Percentiles rank a stretch among this genome's conserved stretches.
These are phyloP conservation scores for Hycleus phaleratus DNA, from an alignment of 1,140 invertebrate genomes.

Conservation along the genomic window DNA sequence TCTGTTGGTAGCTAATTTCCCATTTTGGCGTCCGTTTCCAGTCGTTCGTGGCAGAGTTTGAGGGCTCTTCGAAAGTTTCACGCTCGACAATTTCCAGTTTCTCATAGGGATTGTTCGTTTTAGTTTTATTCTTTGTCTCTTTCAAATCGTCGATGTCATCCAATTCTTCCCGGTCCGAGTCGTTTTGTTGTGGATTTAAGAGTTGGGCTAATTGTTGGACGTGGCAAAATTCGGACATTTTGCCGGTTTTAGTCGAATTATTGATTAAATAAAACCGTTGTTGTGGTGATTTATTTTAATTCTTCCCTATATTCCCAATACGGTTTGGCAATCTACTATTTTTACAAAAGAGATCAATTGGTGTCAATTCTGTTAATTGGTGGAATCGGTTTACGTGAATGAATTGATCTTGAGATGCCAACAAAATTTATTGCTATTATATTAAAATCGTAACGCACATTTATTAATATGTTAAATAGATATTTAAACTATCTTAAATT, in stretches of 20 bases:
- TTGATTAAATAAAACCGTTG: background rate
- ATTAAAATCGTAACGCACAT: too few relatives aligned
- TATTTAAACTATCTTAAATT: too few relatives aligned
- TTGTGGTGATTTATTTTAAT: background rate
- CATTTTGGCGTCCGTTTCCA: conserved; percentile 63
- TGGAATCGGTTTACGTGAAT: too few relatives aligned
- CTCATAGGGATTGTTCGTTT: conserved; percentile 11
- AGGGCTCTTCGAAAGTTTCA: too few relatives aligned
- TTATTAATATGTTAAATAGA: too few relatives aligned
- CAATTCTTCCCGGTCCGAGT: conserved; percentile 13
- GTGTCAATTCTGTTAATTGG: too few relatives aligned
- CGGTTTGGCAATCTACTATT: too few relatives aligned
- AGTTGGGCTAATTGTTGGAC: conserved; percentile 26
- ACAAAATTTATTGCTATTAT: too few relatives aligned
- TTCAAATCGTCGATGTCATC: conserved; percentile 3
- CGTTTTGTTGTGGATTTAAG: conserved; percentile 16
- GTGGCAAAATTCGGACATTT: conserved; percentile 19
- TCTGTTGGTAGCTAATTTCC: conserved; percentile 76
- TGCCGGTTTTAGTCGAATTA: background rate
- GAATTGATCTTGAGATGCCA: too few relatives aligned
- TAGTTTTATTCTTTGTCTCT: conserved; percentile 10
- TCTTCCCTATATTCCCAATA: too few relatives aligned
- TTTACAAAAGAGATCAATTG: too few relatives aligned
- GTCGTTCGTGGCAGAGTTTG: background rate
- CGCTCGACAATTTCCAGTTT: background rate